These are phyloP conservation scores for Pinctada fucata DNA, from an alignment of 2,888 invertebrate genomes.

Conservation along the genomic window DNA sequence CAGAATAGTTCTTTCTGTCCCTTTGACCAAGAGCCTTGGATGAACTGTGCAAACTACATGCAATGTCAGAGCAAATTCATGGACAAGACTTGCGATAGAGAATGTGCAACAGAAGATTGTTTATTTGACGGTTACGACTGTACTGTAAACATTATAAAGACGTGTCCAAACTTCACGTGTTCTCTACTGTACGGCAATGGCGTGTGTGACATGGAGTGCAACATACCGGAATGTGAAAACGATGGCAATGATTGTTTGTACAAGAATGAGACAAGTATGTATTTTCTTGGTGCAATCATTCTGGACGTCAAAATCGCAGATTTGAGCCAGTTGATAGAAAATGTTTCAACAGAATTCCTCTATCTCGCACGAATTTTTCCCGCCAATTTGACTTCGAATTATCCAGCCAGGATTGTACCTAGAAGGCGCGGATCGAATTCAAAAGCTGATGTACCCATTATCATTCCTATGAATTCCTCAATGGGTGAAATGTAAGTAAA, in stretches of 20 bases:
- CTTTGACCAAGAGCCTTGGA: not conserved
- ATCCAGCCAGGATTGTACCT: not conserved
- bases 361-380: not conserved
- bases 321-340: not conserved
- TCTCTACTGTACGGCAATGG: constrained; percentile 14
- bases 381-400: not conserved
- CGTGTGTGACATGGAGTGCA: constrained; percentile 22
- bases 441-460: too few species aligned
- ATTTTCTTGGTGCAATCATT: not conserved
- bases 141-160: not conserved
- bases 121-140: constrained; percentile 36
- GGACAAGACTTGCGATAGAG: constrained; percentile 20
- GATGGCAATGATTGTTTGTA: constrained; percentile 36
- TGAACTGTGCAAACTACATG: constrained; percentile 13
- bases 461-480: too few species aligned
- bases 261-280: not conserved
- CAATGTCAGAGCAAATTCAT: constrained; percentile 16
- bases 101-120: constrained; percentile 32
- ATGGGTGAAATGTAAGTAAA: too few species aligned
- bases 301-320: not conserved
- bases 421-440: not conserved
- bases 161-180: not conserved
- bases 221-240: constrained; percentile 22
- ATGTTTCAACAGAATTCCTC: not conserved
- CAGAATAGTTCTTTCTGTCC: constrained; percentile 9